Evolutionary conservation across 2,888 invertebrate species (phyloP).

Genomic region (Drosophila testacea): DNA sequence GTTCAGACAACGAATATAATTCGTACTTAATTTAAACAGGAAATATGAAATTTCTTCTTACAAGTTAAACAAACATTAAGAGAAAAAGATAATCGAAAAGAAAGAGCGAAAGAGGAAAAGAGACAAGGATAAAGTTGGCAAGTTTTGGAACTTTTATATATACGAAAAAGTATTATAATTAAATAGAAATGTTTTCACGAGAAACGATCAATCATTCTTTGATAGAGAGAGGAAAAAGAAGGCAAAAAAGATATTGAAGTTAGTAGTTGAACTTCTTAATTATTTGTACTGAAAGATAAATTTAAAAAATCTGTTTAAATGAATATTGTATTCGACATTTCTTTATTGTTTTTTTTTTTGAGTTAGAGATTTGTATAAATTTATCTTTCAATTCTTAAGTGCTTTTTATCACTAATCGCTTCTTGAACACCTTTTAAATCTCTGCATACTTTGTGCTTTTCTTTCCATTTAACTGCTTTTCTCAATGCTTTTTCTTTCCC

Average conservation of each 20-base stretch:
- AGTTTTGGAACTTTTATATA: neutral
- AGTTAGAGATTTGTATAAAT: too few species aligned
- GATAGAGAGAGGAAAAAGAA: neutral
- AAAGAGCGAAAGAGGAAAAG: neutral
- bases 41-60: slow-evolving; percentile 6
- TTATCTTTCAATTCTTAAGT: too few species aligned
- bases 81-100: neutral
- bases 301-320: too few species aligned
- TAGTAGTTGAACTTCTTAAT: too few species aligned
- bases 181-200: neutral
- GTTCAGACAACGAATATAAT: slow-evolving; percentile 8
- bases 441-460: neutral
- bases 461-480: neutral
- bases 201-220: slow-evolving; percentile 3
- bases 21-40: slow-evolving; percentile 20
- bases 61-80: neutral
- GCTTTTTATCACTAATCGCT: slow-evolving; percentile 1
- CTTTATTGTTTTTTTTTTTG: too few species aligned
- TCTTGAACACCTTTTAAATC: neutral
- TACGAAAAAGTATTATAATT: neutral
- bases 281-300: too few species aligned
- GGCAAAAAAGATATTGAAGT: too few species aligned
- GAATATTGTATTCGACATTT: too few species aligned
- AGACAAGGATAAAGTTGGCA: neutral
- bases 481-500: neutral